Conservation (phyloP, 2,113 vertebrate species). For the Butorides virescens region DNA sequence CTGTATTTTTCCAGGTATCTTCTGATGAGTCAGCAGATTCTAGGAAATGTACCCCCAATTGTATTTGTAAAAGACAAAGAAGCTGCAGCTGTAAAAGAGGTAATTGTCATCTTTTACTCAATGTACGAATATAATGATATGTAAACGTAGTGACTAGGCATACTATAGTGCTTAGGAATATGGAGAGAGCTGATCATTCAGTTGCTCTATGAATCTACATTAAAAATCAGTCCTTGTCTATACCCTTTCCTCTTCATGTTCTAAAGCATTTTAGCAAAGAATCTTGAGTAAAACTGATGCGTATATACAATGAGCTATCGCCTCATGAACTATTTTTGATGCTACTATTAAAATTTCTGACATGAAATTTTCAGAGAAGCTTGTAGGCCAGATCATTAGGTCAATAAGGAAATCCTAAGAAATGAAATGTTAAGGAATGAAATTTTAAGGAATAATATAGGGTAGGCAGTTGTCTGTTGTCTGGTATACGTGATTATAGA, state of each 20-base stretch:
- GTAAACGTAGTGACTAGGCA: background rate
- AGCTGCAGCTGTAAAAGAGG: conserved; percentile 74
- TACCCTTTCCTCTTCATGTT: background rate
- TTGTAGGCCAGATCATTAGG: background rate
- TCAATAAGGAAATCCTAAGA: background rate
- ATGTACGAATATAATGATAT: background rate
- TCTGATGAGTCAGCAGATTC: conserved; percentile 76
- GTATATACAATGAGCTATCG: background rate
- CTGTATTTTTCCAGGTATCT: conserved; percentile 75
- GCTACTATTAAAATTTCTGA: background rate
- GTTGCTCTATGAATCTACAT: background rate
- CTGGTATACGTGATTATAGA: background rate
- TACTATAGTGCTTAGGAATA: background rate
- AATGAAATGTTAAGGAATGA: background rate
- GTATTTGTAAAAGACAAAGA: conserved; percentile 81
- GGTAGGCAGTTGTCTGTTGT: background rate
- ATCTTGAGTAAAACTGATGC: background rate
- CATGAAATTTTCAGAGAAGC: background rate
- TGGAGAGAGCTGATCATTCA: background rate
- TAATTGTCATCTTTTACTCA: conserved; percentile 28
- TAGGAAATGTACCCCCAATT: conserved; percentile 77
- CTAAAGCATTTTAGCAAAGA: background rate
- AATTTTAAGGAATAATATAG: background rate
- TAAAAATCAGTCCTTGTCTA: background rate
- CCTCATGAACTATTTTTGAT: background rate